phyloP scores from a whole-genome alignment of 30 jellyfish, hydroid and myxozoan species.

The Phacellophora camtschatica region DNA sequence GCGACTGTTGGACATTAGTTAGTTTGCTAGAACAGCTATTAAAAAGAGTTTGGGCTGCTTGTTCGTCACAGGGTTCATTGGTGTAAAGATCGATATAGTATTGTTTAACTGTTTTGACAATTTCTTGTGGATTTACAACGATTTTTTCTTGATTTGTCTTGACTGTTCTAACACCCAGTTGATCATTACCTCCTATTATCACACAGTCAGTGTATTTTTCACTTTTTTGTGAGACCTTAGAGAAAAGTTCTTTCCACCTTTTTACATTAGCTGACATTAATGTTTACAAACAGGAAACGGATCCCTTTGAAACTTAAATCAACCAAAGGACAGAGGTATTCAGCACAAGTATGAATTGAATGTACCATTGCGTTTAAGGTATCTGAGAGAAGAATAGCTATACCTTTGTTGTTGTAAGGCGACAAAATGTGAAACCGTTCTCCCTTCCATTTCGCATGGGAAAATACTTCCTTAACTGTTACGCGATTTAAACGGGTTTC shows the following conservation, averaged over 20 bases:
- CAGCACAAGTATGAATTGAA: background rate
- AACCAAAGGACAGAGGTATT: background rate
- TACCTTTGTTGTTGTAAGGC: slow-evolving; percentile 1
- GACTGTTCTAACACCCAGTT: slow-evolving; percentile 2
- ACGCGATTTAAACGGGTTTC: slow-evolving; percentile 1
- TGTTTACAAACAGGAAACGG: background rate
- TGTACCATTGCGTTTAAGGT: background rate
- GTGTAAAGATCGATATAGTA: background rate
- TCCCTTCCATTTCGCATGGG: background rate
- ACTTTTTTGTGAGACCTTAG: background rate
- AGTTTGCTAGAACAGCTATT: background rate
- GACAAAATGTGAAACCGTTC: background rate
- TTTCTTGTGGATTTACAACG: background rate
- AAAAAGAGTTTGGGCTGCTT: background rate
- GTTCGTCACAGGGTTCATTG: slow-evolving; percentile 6
- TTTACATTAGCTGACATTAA: slow-evolving; percentile 4
- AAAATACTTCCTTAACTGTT: background rate
- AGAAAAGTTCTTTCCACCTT: background rate
- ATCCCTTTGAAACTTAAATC: background rate
- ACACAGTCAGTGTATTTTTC: background rate
- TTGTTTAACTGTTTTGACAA: background rate
- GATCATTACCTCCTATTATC: slow-evolving; percentile 9
- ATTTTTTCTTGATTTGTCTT: background rate
- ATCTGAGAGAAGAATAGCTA: slow-evolving; percentile 1
- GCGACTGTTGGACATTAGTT: background rate